Evolutionary conservation across 2,888 invertebrate genomes (phyloP).

Genomic region (Anthophora plumipes): DNA sequence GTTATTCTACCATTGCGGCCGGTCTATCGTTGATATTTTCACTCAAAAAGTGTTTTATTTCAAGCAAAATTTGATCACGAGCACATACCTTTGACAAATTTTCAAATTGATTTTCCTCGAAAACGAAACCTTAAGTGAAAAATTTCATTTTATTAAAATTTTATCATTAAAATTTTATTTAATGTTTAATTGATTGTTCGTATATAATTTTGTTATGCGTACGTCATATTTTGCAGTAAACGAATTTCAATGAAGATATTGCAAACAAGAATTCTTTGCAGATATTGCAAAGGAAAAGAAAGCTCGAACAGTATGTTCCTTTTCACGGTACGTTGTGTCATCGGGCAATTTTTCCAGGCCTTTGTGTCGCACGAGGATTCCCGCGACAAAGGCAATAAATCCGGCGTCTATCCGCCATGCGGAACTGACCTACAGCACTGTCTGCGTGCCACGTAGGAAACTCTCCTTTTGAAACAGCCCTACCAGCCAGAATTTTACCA

Average conservation of each 20-base stretch:
- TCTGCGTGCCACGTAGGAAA: conserved; percentile 25
- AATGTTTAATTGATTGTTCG: too few relatives aligned
- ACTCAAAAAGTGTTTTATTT: too few relatives aligned
- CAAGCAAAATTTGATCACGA: too few relatives aligned
- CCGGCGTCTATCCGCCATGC: conserved; percentile 49
- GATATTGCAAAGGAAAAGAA: not conserved
- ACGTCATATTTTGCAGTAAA: not conserved
- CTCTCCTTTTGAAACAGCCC: conserved; percentile 14
- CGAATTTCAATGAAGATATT: too few relatives aligned
- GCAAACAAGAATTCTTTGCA: too few relatives aligned
- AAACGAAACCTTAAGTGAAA: too few relatives aligned
- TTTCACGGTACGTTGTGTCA: conserved; percentile 21
- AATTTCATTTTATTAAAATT: too few relatives aligned
- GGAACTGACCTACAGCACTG: conserved; percentile 48
- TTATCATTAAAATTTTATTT: too few relatives aligned
- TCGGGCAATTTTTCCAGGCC: conserved; percentile 53
- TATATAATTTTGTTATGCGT: not conserved
- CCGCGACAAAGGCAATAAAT: conserved; percentile 57
- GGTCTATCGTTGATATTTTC: too few relatives aligned
- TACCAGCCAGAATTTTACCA: conserved; percentile 40
- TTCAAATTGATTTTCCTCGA: too few relatives aligned
- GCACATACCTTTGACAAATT: too few relatives aligned
- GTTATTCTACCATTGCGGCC: too few relatives aligned
- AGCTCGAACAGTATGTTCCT: conserved; percentile 1
- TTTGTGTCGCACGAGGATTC: conserved; percentile 47